These are phyloP conservation scores for Dendrophyllia cribrosa DNA, from an alignment of 64 coral and sea anemone genomes.

Conservation along the genomic window DNA sequence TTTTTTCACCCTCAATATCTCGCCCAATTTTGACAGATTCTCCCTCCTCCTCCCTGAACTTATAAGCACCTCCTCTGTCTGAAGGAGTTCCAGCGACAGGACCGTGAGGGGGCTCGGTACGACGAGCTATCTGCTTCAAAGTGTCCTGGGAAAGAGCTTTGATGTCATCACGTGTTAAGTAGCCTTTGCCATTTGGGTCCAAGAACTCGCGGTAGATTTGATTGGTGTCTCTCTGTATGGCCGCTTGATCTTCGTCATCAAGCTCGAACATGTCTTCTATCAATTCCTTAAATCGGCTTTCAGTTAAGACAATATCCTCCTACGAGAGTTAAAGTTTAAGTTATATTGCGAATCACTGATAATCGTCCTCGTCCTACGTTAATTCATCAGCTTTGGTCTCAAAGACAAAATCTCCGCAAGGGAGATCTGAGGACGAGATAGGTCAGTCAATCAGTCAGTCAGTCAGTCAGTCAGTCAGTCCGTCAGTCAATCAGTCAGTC, in stretches of 20 bases:
- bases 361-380: too few relatives aligned
- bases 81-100: conserved; percentile 28
- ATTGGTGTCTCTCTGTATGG: conserved; percentile 33
- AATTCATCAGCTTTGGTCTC: too few relatives aligned
- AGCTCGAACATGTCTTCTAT: conserved; percentile 48
- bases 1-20: neutral
- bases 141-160: conserved; percentile 42
- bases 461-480: neutral
- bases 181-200: conserved; percentile 58
- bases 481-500: neutral
- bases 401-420: too few relatives aligned
- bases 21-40: neutral
- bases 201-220: conserved; percentile 40
- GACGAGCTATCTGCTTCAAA: conserved; percentile 41
- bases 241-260: conserved; percentile 15
- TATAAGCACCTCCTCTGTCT: conserved; percentile 18
- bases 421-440: too few relatives aligned
- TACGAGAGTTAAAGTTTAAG: neutral
- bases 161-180: conserved; percentile 55
- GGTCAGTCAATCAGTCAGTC: neutral
- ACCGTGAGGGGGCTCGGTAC: conserved; percentile 51
- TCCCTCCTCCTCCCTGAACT: neutral
- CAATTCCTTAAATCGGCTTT: neutral
- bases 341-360: neutral
- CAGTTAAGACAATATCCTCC: neutral